Conservation (phyloP, 2,797 vertebrate species). For the Enteromius thamalakanensis region DNA sequence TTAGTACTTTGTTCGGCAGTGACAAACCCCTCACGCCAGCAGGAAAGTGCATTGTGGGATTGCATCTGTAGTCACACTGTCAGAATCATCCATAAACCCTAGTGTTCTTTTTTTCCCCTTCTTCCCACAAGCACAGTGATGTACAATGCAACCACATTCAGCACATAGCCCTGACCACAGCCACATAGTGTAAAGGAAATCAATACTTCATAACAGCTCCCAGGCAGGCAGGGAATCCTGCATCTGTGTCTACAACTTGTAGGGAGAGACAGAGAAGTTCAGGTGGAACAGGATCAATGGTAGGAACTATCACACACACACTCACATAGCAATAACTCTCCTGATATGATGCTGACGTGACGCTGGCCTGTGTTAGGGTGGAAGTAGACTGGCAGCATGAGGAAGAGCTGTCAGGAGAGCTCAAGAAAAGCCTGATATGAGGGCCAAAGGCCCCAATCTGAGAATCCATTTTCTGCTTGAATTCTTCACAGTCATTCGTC, state of each 20-base stretch:
- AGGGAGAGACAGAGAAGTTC: constrained; percentile 14
- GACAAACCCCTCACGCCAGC: neutral
- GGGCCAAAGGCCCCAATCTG: constrained; percentile 22
- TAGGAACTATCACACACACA: constrained; percentile 3
- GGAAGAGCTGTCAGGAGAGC: constrained; percentile 22
- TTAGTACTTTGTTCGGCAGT: neutral
- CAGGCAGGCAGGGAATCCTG: constrained; percentile 39
- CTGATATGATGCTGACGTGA: neutral
- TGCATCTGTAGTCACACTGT: constrained; percentile 34
- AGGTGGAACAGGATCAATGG: constrained; percentile 22
- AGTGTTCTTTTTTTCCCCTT: neutral
- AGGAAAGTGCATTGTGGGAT: constrained; percentile 40
- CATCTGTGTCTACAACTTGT: constrained; percentile 42
- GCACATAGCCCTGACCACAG: constrained; percentile 43
- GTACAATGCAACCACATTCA: constrained; percentile 47
- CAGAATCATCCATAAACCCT: constrained; percentile 33
- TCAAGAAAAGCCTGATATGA: constrained; percentile 22
- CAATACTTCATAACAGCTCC: constrained; percentile 50
- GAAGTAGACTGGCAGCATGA: constrained; percentile 16
- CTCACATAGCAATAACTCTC: neutral
- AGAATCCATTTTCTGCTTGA: constrained; percentile 40
- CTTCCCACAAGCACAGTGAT: constrained; percentile 32
- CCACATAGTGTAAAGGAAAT: constrained; percentile 46
- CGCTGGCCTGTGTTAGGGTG: neutral
- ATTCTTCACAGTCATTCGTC: constrained; percentile 51